A percentile compares a stretch with the other conserved stretches of the same genome.
Evolutionary conservation across 1,140 invertebrate genomes (phyloP).

Genomic region (Hylyphantes graminicola): DNA sequence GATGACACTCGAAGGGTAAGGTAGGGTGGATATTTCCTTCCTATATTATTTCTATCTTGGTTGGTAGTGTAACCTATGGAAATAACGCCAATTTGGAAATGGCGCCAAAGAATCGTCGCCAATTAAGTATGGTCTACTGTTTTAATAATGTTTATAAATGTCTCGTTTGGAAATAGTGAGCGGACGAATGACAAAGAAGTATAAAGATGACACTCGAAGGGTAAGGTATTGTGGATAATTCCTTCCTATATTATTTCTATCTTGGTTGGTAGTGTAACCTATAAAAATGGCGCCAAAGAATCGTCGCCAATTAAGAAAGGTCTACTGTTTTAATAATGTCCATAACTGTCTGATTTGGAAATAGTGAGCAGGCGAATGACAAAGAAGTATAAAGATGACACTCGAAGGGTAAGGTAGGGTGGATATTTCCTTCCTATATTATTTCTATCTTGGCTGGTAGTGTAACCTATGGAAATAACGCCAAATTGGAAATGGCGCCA

Average conservation of each 20-base stretch:
- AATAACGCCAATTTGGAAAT: background rate
- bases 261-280: constrained; percentile 5
- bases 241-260: background rate
- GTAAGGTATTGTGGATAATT: constrained; percentile 12
- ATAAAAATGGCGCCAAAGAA: constrained; percentile 16
- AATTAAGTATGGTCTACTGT: no score
- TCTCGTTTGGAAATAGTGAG: constrained; percentile 12
- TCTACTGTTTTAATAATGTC: no score
- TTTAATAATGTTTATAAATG: no score
- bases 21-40: constrained; percentile 17
- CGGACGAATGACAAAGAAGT: constrained; percentile 30
- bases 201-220: constrained; percentile 41
- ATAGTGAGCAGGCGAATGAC: constrained; percentile 23
- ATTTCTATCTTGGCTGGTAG: constrained; percentile 5
- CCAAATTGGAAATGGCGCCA: constrained; percentile 15
- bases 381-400: constrained; percentile 35
- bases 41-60: background rate
- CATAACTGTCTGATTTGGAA: constrained; percentile 14
- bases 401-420: constrained; percentile 26
- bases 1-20: constrained; percentile 30
- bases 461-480: no score
- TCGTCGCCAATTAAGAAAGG: no score
- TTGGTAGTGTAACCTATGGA: constrained; percentile 4
- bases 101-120: constrained; percentile 13
- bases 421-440: constrained; percentile 2